Evolutionary conservation across 2,888 invertebrate genomes (phyloP), one percentile per base, ranked within the genome.

Genomic region (Rhogogaster chlorosoma): DNA sequence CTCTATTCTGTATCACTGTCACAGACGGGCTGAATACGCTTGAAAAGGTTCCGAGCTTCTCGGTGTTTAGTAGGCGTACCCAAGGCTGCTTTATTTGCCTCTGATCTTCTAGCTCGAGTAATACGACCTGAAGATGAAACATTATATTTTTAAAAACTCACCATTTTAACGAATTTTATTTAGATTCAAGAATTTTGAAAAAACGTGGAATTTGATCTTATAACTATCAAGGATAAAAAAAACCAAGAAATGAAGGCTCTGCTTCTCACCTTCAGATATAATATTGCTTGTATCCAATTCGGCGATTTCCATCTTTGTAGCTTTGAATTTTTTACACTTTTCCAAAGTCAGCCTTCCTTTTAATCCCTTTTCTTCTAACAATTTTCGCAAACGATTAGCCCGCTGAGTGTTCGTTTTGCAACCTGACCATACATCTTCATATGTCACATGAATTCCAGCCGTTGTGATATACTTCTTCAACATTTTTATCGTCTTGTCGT

Each of bases 351-450:
- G 92, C 36, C 90, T 89, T 49, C 92, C 91, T 45, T 5, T 84
- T 5, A 93, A 85, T 57, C 93, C 93, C 84, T 91, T 88, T 70
- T 91, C 87, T 85, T 90, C 89, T 64, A 93, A 86, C 38, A 92
- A 88, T 32, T 90, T 87, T 67, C 88, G 86, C 7, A 93, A 85
- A 77, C 90, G 88, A 4, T 84, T 86, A 36, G 89, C 57, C 86
- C 89, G 91, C 32, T 90, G 90, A 45, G 88, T 86, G 77, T 90
- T 89, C 22, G 89, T 89, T 45, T 89, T 90, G 84, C 91, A 93
- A 84, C 88, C 88, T 73, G 89, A 85, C 87, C 90, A 92, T 64
- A 92, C 80, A 12, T 89, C 89, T 29, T 89, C 88, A 84, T 92
- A 93, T 73, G 87, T 87, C 15, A 92, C 88, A 45, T 78, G 87